A percentile compares a stretch with the other conserved stretches of the same genome.
Conservation (phyloP, 1,140 invertebrate species). For the Drosophila parvula region DNA sequence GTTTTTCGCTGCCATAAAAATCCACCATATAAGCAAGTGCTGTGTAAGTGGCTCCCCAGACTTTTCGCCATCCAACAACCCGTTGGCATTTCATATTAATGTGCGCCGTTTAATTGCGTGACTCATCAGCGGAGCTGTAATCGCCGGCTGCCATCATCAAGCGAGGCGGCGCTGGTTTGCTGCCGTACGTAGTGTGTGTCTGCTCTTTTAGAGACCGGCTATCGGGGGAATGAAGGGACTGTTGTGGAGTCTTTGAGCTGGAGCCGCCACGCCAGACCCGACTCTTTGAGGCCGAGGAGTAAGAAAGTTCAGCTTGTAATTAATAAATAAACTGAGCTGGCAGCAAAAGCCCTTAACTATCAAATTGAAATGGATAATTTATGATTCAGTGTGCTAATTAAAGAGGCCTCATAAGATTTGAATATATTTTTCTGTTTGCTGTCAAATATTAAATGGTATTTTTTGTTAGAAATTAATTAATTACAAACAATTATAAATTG, state of each 20-base stretch:
- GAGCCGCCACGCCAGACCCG: not conserved
- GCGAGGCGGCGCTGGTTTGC: slow-evolving; percentile 12
- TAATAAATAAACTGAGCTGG: slow-evolving; percentile 23
- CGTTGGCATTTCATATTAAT: slow-evolving; percentile 51
- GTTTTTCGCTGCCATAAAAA: slow-evolving; percentile 15
- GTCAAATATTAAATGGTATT: not conserved
- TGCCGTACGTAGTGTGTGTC: not conserved
- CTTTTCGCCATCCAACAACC: slow-evolving; percentile 19
- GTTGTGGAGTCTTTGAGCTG: slow-evolving; percentile 20
- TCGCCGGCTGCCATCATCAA: slow-evolving; percentile 21
- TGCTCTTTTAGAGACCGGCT: not conserved
- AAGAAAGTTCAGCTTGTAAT: slow-evolving; percentile 27
- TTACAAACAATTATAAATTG: not conserved
- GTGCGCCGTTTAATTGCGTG: slow-evolving; percentile 63
- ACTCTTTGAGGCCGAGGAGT: not conserved
- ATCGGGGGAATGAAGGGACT: not conserved
- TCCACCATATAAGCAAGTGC: slow-evolving; percentile 27
- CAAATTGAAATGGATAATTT: slow-evolving; percentile 18
- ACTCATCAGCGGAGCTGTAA: slow-evolving; percentile 43
- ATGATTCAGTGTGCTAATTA: slow-evolving; percentile 14
- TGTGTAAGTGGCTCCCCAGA: slow-evolving; percentile 30
- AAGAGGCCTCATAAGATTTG: slow-evolving; percentile 1
- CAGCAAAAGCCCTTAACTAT: slow-evolving; percentile 1
- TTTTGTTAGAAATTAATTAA: not conserved
- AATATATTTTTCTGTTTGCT: not conserved